Conservation (phyloP, 2,888 invertebrate genomes). For the Gerosis bhagava region DNA sequence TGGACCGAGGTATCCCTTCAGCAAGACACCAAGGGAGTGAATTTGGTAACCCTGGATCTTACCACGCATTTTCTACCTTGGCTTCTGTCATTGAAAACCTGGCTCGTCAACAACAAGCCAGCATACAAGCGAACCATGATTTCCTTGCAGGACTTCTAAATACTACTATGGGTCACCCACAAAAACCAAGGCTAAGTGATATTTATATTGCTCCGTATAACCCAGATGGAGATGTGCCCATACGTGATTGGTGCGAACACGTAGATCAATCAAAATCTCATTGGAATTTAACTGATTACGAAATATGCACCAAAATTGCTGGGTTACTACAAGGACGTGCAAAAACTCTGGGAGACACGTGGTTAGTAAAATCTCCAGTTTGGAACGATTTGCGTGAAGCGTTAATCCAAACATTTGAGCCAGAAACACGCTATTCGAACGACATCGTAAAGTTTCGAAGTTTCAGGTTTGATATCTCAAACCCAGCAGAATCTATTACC, state of each 20-base stretch:
- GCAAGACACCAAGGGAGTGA: no score
- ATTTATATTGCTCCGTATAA: constrained; percentile 29
- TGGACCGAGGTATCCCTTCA: no score
- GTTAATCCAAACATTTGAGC: constrained; percentile 34
- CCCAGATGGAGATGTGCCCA: constrained; percentile 27
- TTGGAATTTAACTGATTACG: constrained; percentile 17
- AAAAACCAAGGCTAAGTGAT: constrained; percentile 24
- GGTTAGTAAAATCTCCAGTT: constrained; percentile 36
- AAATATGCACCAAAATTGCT: constrained; percentile 38
- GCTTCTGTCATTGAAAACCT: background rate
- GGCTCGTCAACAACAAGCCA: no score
- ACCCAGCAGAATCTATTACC: constrained; percentile 39
- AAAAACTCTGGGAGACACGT: constrained; percentile 38
- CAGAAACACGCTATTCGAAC: constrained; percentile 40
- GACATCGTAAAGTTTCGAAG: constrained; percentile 38
- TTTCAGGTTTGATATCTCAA: constrained; percentile 34
- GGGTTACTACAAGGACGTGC: constrained; percentile 40
- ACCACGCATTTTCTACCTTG: no score
- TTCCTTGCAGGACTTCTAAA: no score
- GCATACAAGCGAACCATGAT: no score
- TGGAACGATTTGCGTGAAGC: constrained; percentile 36
- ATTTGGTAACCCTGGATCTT: no score
- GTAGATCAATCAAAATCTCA: constrained; percentile 14
- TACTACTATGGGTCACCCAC: no score
- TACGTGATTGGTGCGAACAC: constrained; percentile 29